Conservation (phyloP, 2,113 vertebrate species). For the Emydura subglobosa region DNA sequence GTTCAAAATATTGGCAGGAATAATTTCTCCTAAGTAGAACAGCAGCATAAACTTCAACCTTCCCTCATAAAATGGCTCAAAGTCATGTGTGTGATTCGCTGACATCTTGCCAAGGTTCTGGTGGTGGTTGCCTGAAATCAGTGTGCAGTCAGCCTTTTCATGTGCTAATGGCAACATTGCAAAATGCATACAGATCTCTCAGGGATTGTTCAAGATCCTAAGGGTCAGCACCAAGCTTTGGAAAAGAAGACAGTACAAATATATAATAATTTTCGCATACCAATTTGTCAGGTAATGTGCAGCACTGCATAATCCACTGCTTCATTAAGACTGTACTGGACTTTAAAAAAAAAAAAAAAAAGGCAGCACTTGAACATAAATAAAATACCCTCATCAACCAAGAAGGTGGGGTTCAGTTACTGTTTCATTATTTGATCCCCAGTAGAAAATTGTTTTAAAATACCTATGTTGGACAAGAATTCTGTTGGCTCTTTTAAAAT, state of each 20-base stretch:
- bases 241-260: background rate
- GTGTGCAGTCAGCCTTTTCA: background rate
- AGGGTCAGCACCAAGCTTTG: background rate
- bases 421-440: background rate
- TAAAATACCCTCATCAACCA: background rate
- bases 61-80: background rate
- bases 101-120: background rate
- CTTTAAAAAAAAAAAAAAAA: background rate
- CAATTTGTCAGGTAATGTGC: background rate
- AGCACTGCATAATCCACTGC: background rate
- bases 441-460: accelerated
- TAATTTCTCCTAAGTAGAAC: background rate
- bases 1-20: background rate
- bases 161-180: background rate
- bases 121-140: background rate
- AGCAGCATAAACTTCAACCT: background rate
- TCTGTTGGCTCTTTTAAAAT: background rate
- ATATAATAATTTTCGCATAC: accelerated
- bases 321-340: background rate
- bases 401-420: background rate
- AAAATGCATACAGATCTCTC: background rate
- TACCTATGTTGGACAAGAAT: background rate
- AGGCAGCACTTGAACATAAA: background rate
- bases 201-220: background rate
- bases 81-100: background rate